Evolutionary conservation across 2,888 invertebrate species (phyloP), one percentile per base, ranked within the genome.

Genomic region (Torymus tubicola): DNA sequence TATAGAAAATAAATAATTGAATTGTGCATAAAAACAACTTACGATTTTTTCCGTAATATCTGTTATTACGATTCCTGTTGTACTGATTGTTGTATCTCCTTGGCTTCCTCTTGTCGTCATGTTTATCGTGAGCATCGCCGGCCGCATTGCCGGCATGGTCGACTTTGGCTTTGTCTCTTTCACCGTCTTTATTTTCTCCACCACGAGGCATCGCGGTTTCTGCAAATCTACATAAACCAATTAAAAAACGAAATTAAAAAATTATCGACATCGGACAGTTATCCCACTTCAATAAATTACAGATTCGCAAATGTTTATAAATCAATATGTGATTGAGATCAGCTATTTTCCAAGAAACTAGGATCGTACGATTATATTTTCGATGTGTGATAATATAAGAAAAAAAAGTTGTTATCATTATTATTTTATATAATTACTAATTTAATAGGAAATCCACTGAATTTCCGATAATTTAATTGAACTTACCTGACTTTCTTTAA

Each of bases 41-140:
- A 82, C 82, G 82, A 75, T 74, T 80, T 58, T 82, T 82, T 42
- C 82, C 78, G 16, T 75, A 80, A 78, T 55, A 67, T 65, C 71
- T 67, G 61, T 80, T 77, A 50, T 72, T 70, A 53, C 82, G 80
- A 72, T 72, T 78, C 64, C 65, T 64, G 52, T 58, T 73, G 18
- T 73, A 76, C 14, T 61, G 53, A 10, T 67, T 52, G 14, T 74
- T 64, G 18, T 21, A 80, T 12, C 64, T 78, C 16, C 55, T 70
- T 4, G 74, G 67, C 21, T 78, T 80, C 58, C 50, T 82, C 12
- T 65, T 80, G 2, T 79, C 81, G 14, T 81, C 73, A 53, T 57
- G 18, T 50, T 64, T 77, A 12, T 80, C 80, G 13, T 31, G 42
- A 31, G 70, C 55, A 64, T 76, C 74, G 5, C 67, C 70, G 18